These are phyloP conservation scores for Ligdia adustata DNA, from an alignment of 2,888 invertebrate species.

Conservation along the genomic window DNA sequence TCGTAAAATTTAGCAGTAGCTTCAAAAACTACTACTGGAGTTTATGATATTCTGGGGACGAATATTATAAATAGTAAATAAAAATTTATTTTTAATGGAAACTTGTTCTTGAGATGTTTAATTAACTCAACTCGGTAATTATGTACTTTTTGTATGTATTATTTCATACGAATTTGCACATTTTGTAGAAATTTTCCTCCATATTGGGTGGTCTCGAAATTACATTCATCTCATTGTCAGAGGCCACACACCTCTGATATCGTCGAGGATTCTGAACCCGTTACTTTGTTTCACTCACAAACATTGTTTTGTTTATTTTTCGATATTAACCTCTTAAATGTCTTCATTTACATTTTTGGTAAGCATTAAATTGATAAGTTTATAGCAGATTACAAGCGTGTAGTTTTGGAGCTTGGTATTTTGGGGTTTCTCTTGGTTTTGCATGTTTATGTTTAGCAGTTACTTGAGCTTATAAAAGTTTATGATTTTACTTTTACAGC, in stretches of 20 bases:
- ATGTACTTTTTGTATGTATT: too few species aligned
- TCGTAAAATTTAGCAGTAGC: background rate
- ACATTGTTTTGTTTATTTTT: slow-evolving; percentile 46
- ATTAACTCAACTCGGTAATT: too few species aligned
- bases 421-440: slow-evolving; percentile 17
- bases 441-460: slow-evolving; percentile 14
- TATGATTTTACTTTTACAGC: slow-evolving; percentile 6
- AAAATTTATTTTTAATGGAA: too few species aligned
- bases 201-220: slow-evolving; percentile 50
- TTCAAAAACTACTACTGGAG: background rate
- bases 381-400: slow-evolving; percentile 42
- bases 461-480: background rate
- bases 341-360: slow-evolving; percentile 53
- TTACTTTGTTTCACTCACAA: slow-evolving; percentile 47
- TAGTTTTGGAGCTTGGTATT: slow-evolving; percentile 13
- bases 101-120: too few species aligned
- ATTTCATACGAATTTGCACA: background rate
- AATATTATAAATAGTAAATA: too few species aligned
- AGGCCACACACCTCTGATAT: slow-evolving; percentile 50
- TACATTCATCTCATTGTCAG: slow-evolving; percentile 34
- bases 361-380: slow-evolving; percentile 50
- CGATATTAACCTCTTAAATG: slow-evolving; percentile 49
- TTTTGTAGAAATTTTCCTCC: slow-evolving; percentile 23
- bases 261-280: slow-evolving; percentile 38
- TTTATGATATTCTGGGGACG: too few species aligned